phyloP scores from a whole-genome alignment of 2,888 invertebrate species.

The Rhagonycha fulva region DNA sequence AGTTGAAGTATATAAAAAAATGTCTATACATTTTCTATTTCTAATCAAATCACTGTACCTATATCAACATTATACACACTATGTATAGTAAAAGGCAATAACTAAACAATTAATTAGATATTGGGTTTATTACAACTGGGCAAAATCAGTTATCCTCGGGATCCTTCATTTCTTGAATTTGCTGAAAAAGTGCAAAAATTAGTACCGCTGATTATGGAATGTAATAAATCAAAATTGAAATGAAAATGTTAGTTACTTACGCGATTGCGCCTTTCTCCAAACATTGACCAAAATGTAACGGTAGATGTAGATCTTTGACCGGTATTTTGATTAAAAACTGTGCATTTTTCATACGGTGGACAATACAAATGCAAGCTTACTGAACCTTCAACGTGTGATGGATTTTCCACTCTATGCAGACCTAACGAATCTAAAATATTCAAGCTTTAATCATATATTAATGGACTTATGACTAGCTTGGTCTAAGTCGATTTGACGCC shows the following conservation, averaged over 20 bases:
- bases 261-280: conserved; percentile 75
- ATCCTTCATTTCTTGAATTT: neutral
- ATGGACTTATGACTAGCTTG: no score
- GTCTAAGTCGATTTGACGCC: no score
- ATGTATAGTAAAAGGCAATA: neutral
- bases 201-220: neutral
- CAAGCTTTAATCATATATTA: neutral
- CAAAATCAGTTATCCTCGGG: neutral
- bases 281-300: conserved; percentile 94
- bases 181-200: neutral
- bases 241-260: conserved; percentile 54
- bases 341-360: conserved; percentile 88
- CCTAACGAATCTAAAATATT: conserved; percentile 81
- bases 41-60: neutral
- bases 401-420: conserved; percentile 94
- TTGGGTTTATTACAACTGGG: neutral
- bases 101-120: neutral
- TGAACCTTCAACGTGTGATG: conserved; percentile 84
- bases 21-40: neutral
- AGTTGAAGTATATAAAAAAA: neutral
- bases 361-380: conserved; percentile 95
- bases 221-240: neutral
- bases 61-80: neutral
- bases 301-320: conserved; percentile 72
- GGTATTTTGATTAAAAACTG: conserved; percentile 89